Evolutionary conservation across 2,888 invertebrate species (phyloP).

Genomic region (Ethmia dodecea): DNA sequence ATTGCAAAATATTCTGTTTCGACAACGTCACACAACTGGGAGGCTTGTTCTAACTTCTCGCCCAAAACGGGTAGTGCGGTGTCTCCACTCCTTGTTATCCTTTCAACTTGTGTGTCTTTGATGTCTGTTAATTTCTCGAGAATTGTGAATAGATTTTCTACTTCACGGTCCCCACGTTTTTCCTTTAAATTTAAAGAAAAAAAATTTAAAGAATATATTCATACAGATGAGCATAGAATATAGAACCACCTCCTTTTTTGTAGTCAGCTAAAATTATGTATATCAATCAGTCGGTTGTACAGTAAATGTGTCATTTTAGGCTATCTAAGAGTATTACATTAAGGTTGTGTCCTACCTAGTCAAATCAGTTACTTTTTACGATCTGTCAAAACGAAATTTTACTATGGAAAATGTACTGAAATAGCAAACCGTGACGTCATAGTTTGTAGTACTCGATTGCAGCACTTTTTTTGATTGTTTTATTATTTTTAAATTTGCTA

Average conservation of each 20-base stretch:
- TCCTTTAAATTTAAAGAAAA: conserved; percentile 75
- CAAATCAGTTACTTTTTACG: too few relatives aligned
- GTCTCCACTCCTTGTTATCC: conserved; percentile 80
- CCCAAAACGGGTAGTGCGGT: conserved; percentile 79
- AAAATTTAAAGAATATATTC: background rate
- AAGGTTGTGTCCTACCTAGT: too few relatives aligned
- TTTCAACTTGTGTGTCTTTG: conserved; percentile 84
- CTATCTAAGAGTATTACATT: too few relatives aligned
- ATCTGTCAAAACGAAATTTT: too few relatives aligned
- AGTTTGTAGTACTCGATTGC: too few relatives aligned
- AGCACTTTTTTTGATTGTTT: too few relatives aligned
- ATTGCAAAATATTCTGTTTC: conserved; percentile 77
- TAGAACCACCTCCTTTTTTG: conserved; percentile 3
- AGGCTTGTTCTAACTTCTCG: conserved; percentile 81
- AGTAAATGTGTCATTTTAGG: too few relatives aligned
- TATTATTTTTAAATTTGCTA: too few relatives aligned
- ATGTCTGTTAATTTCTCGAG: conserved; percentile 87
- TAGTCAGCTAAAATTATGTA: background rate
- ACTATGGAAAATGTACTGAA: too few relatives aligned
- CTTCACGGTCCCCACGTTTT: conserved; percentile 87
- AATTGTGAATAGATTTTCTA: conserved; percentile 86
- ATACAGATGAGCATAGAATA: background rate
- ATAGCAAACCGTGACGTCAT: too few relatives aligned
- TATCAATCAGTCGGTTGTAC: too few relatives aligned
- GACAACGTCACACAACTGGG: conserved; percentile 79